Evolutionary conservation across 2,797 vertebrate genomes (phyloP), one percentile per base, ranked within the genome.

Genomic region (Pipistrellus kuhlii): DNA sequence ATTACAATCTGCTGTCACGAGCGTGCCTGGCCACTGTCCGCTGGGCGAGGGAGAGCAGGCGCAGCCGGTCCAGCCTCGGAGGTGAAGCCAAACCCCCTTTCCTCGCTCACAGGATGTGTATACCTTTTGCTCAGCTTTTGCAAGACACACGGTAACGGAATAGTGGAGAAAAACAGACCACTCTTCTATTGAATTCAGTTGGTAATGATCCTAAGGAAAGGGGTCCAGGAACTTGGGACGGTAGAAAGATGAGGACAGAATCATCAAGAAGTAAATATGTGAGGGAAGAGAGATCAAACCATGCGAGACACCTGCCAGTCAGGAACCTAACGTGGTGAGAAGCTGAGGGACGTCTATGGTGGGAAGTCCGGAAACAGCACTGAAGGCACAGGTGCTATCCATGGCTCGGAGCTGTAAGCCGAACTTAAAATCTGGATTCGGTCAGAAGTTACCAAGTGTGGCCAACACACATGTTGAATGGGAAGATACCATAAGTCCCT

Each of bases 201-300:
- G 21, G 30, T 62, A 71, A 51, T 27, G 93, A 59, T 55, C n/a
- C 51, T 51, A 73, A 88, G 77, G 76, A 82, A 91, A 96, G 76
- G 81, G 64, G 83, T 85, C 53, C 25, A 94, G 25, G 44, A 90
- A 75, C 53, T 90, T 30, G n/a, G 48, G 68, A 57, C 0, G 75
- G 66, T 59, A 78, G 80, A 82, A 92, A 73, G 15, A 86, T 48
- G 5, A 78, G 21, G 46, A 73, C 5, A 95, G 64, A 90, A 41
- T 69, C 27, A 89, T 57, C 87, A 69, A 46, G 78, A 94, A 95
- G 85, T 83, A 91, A 85, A 96, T 80, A 94, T 77, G 94, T 96
- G 53, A 51, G 59, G 73, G 62, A 80, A 83, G 89, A 77, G 57
- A 94, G 76, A 88, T 53, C 5, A 62, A 96, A 93, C 46, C 96